Percentiles rank a stretch among this genome's conserved stretches.
These are phyloP conservation scores for Chrysodeixis includens DNA, from an alignment of 2,888 invertebrate genomes.

Conservation along the genomic window DNA sequence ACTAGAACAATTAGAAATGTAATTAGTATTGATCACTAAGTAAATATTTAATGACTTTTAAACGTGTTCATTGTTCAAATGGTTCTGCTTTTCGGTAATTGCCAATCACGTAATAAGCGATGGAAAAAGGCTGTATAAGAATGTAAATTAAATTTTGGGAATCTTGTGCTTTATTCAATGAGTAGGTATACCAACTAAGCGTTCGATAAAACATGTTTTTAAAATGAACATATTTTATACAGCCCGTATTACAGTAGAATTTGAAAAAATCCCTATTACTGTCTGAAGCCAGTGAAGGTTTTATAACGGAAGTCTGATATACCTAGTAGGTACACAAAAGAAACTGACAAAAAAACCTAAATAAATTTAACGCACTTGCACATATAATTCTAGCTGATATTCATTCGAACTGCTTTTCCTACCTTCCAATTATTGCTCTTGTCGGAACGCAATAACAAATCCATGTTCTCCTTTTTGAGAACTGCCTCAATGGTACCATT, in stretches of 20 bases:
- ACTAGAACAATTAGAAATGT: neutral
- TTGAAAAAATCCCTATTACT: no score
- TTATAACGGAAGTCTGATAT: no score
- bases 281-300: no score
- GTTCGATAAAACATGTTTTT: no score
- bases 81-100: neutral
- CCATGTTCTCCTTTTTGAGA: constrained; percentile 79
- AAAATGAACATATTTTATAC: no score
- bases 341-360: no score
- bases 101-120: neutral
- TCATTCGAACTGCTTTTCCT: constrained; percentile 13
- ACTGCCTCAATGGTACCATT: constrained; percentile 89
- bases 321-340: no score
- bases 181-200: no score
- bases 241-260: no score
- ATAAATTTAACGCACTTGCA: neutral
- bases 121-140: neutral
- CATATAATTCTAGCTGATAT: neutral
- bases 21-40: neutral
- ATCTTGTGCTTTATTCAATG: no score
- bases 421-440: constrained; percentile 62
- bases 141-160: no score
- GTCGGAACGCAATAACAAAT: constrained; percentile 50
- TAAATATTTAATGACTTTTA: constrained; percentile 3
- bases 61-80: neutral